Evolutionary conservation across 2,888 invertebrate species (phyloP).

Genomic region (Palloptera scutellata): DNA sequence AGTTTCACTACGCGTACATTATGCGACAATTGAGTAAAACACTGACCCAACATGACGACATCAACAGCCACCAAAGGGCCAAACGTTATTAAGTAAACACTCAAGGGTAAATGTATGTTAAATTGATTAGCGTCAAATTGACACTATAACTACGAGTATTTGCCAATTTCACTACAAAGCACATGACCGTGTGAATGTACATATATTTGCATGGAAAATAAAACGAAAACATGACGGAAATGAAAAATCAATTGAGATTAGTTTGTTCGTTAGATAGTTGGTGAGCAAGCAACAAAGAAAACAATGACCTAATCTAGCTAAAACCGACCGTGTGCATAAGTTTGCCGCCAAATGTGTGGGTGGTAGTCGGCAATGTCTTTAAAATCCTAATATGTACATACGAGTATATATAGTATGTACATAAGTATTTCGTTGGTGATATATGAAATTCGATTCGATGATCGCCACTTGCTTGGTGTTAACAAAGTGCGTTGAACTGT

Average conservation of each 20-base stretch:
- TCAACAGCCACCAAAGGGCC: too few species aligned
- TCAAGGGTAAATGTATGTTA: constrained; percentile 3
- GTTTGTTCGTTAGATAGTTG: background rate
- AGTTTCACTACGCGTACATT: too few species aligned
- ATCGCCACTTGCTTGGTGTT: too few species aligned
- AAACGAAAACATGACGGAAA: constrained; percentile 3
- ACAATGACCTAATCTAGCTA: background rate
- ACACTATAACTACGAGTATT: background rate
- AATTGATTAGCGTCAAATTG: background rate
- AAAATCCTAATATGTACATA: too few species aligned
- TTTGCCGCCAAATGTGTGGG: too few species aligned
- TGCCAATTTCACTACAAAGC: background rate
- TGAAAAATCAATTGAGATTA: constrained; percentile 18
- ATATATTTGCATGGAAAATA: background rate
- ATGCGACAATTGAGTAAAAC: too few species aligned
- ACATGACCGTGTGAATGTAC: background rate
- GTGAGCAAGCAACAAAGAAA: background rate
- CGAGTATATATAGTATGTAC: too few species aligned
- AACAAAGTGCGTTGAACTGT: too few species aligned
- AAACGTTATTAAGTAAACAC: background rate
- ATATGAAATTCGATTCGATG: too few species aligned
- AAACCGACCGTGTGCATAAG: background rate
- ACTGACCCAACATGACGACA: too few species aligned
- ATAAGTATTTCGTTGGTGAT: too few species aligned
- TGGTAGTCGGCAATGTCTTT: too few species aligned